Evolutionary conservation across 2,888 invertebrate genomes (phyloP), one percentile per base, ranked within the genome.

Genomic region (Orthonevra nobilis): DNA sequence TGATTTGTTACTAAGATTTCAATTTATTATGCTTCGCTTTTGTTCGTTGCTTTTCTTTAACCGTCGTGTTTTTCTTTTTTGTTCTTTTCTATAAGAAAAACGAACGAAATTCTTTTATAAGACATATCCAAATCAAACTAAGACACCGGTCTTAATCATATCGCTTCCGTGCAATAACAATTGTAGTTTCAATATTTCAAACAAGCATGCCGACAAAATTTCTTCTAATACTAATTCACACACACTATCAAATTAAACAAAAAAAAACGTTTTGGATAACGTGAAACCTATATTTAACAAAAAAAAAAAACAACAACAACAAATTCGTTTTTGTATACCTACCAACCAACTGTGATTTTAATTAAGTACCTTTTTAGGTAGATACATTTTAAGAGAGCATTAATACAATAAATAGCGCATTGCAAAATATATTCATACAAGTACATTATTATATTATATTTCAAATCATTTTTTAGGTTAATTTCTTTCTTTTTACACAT

Each of bases 281-380:
- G 36, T 50, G 30, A 42, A 69, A 69, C 34, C 69, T 54, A 56
- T 36, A 38, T 28, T n/a, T 54, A 46, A 68, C 60, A 63, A 61
- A n/a, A n/a, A n/a, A n/a, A n/a, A n/a, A n/a, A n/a, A n/a, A n/a
- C n/a, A n/a, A n/a, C n/a, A n/a, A n/a, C n/a, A n/a, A 73, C 50
- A 64, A 60, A 70, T 72, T 77, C 58, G 50, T 79, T 77, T 50
- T 60, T 73, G 68, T 68, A 73, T 50, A 72, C 79, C 79, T 79
- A 79, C 79, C 79, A 79, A 73, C 75, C 74, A 83, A 82, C 83
- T 83, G 83, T 83, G 83, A 83, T 83, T 83, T 83, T 83, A 81
- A 79, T 83, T 83, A 83, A 83, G 83, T 83, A 83, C 83, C 83
- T 82, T 82, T 82, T 81, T 69, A 66, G 64, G 81, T 77, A 69